phyloP scores from a whole-genome alignment of 2,113 vertebrate genomes.

The Ameiurus melas region DNA sequence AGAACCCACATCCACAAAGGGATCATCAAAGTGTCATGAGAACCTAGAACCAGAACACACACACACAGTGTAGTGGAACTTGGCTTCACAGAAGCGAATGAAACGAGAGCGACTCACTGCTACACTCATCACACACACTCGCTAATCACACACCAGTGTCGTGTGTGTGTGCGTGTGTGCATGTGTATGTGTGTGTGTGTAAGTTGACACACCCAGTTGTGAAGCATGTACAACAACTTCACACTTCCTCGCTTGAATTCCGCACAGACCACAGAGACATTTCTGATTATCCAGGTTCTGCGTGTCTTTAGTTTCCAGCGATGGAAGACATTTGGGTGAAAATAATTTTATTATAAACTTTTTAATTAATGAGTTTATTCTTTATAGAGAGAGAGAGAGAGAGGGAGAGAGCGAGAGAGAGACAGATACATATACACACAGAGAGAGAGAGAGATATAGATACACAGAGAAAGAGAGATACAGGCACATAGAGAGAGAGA shows the following conservation, averaged over 20 bases:
- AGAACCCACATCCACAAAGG: not conserved
- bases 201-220: constrained; percentile 8
- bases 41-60: not conserved
- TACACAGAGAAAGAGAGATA: too few species aligned
- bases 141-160: not conserved
- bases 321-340: not conserved
- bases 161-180: not conserved
- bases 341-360: not conserved
- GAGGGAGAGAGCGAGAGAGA: too few species aligned
- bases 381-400: not conserved
- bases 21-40: too few species aligned
- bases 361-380: not conserved
- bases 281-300: not conserved
- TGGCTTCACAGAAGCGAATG: not conserved
- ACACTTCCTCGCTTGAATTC: not conserved
- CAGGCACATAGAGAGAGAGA: too few species aligned
- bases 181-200: constrained; percentile 11
- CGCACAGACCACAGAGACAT: not conserved
- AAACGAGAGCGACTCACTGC: not conserved
- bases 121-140: constrained; percentile 9
- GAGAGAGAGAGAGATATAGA: too few species aligned
- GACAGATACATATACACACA: too few species aligned
- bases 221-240: constrained; percentile 26
- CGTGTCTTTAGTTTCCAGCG: not conserved
- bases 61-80: not conserved